A percentile compares a stretch with the other conserved stretches of the same genome.
These are phyloP conservation scores for Heteronetta atricapilla DNA, from an alignment of 2,113 vertebrate genomes.

Conservation along the genomic window DNA sequence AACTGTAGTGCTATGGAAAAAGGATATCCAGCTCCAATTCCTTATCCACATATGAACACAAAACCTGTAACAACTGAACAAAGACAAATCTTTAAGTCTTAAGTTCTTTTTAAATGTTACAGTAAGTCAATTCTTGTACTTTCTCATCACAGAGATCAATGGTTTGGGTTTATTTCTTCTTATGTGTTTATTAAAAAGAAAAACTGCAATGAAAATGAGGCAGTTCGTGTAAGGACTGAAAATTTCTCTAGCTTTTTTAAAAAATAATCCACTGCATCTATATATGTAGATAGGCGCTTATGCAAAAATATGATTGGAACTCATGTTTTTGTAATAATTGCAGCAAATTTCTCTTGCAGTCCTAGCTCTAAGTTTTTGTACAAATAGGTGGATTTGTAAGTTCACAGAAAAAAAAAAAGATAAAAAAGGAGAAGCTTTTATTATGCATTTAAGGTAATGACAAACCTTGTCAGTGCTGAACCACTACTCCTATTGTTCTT, in stretches of 20 bases:
- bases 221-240: background rate
- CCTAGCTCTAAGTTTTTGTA: background rate
- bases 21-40: background rate
- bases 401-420: background rate
- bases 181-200: background rate
- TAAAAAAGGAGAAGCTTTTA: background rate
- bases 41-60: background rate
- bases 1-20: background rate
- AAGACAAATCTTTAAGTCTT: background rate
- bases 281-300: background rate
- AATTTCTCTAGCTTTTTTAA: background rate
- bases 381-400: background rate
- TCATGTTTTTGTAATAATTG: background rate
- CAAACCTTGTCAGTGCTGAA: background rate
- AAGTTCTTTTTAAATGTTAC: background rate
- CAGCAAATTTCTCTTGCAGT: background rate
- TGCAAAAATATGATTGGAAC: background rate
- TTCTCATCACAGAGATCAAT: background rate
- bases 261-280: background rate
- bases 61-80: background rate
- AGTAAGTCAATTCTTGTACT: background rate
- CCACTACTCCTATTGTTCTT: background rate
- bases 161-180: background rate
- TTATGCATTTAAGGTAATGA: background rate
- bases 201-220: background rate